Percentiles rank a stretch among this genome's conserved stretches.
phyloP scores from a whole-genome alignment of 2,888 invertebrate species.

The Ormyrus labotus region DNA sequence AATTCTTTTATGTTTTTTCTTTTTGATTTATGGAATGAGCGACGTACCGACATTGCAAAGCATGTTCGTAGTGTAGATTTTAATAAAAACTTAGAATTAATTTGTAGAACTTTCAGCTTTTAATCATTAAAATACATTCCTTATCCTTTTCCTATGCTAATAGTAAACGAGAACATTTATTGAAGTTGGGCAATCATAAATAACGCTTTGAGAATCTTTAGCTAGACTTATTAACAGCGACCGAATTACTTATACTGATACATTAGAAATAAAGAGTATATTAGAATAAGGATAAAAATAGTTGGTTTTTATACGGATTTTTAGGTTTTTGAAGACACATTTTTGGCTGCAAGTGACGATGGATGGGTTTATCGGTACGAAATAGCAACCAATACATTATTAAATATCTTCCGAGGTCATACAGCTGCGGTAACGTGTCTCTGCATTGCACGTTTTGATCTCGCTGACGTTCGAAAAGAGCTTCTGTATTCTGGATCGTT shows the following conservation, averaged over 20 bases:
- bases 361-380: slow-evolving; percentile 81
- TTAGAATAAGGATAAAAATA: too few species aligned
- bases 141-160: slow-evolving; percentile 40
- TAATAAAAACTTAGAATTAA: slow-evolving; percentile 52
- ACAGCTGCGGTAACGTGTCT: slow-evolving; percentile 81
- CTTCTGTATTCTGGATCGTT: slow-evolving; percentile 81
- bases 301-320: slow-evolving; percentile 38
- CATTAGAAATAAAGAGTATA: too few species aligned
- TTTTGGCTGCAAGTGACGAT: slow-evolving; percentile 81
- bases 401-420: slow-evolving; percentile 79
- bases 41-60: slow-evolving; percentile 44
- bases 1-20: slow-evolving; percentile 43
- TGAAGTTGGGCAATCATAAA: too few species aligned
- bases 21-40: slow-evolving; percentile 46
- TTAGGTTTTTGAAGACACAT: slow-evolving; percentile 79
- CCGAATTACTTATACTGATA: too few species aligned
- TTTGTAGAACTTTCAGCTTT: slow-evolving; percentile 55
- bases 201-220: too few species aligned
- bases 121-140: slow-evolving; percentile 44
- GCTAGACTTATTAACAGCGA: too few species aligned
- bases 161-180: too few species aligned
- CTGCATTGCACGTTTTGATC: slow-evolving; percentile 75
- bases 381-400: slow-evolving; percentile 77
- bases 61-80: slow-evolving; percentile 55
- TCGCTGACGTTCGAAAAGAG: slow-evolving; percentile 75